Base-by-base conservation (phyloP, 1,140 invertebrate species). In the Drosophila eugracilis region DNA sequence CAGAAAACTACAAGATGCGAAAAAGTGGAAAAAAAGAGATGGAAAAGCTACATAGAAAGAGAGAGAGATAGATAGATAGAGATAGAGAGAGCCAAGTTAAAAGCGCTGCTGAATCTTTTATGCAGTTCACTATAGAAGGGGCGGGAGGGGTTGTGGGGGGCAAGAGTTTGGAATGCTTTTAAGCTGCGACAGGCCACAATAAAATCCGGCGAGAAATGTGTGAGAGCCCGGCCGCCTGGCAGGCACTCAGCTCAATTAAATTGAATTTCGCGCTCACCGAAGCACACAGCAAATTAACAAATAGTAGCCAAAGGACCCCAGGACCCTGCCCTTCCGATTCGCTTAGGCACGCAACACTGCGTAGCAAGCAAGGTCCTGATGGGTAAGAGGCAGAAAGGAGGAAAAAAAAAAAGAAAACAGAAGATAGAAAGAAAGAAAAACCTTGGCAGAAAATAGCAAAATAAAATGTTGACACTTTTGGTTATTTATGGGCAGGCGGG, bases 391-490 rank as follows among this genome's bases (percentile, higher is more conserved):
- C 24, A 19, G 28, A 32, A 22, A 12, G 6, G 5, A 5, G 22
- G 24, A 10, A 22, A 14, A 19, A 34, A 21, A 52, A 42, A 30
- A 10, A 28, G 17, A 17, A 37, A 17, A 6, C 0, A 6, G n/a
- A 52, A 9, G 21, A 4, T 47, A 48, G 55, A 19, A 14, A 7
- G 5, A 49, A 62, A 52, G 45, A 47, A 65, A 66, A 76, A 67
- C 62, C 73, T 76, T 63, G 54, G 77, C 75, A 71, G 73, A 81
- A 86, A 86, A 86, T 86, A 86, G 83, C 83, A 88, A 85, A 88
- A 86, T 86, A 86, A 86, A 89, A 88, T 88, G 83, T 88, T 88
- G 83, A 88, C 83, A 88, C 83, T 88, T 88, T 88, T 70, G 83
- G 83, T 88, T 89, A 88, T 88, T 88, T 88, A 88, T 88, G 83